A percentile compares a stretch with the other conserved stretches of the same genome.
phyloP scores from a whole-genome alignment of 2,113 vertebrate species.

The Coracopsis vasa region DNA sequence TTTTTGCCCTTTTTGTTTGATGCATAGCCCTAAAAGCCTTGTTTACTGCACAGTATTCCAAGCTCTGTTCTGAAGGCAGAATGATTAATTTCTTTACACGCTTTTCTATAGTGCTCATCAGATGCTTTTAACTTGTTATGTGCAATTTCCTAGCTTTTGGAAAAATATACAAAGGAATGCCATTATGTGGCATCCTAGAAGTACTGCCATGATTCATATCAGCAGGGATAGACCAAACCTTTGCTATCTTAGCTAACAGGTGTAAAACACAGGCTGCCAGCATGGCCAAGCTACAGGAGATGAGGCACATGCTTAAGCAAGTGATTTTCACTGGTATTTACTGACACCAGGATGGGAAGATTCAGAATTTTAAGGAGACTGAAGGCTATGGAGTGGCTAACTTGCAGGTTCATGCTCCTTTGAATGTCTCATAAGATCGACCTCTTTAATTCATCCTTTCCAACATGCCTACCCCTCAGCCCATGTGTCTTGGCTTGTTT shows the following conservation, averaged over 20 bases:
- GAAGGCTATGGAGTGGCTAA: neutral
- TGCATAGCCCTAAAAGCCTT: conserved; percentile 37
- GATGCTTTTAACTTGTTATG: conserved; percentile 31
- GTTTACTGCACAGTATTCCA: conserved; percentile 39
- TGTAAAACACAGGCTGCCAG: conserved; percentile 10
- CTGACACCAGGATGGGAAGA: neutral
- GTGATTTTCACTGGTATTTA: neutral
- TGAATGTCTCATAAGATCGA: neutral
- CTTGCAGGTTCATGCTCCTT: neutral
- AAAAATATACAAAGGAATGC: conserved; percentile 28
- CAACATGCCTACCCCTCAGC: neutral
- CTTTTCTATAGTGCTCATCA: conserved; percentile 60
- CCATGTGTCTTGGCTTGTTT: neutral
- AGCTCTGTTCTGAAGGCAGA: conserved; percentile 38
- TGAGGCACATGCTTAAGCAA: neutral
- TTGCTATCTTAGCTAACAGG: conserved; percentile 6
- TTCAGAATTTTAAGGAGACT: neutral
- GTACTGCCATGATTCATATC: neutral
- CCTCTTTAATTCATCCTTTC: neutral
- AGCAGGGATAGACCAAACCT: conserved; percentile 13
- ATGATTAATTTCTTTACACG: conserved; percentile 54
- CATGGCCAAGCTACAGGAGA: neutral
- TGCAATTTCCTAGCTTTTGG: conserved; percentile 60
- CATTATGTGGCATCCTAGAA: conserved; percentile 5
- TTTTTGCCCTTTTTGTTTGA: conserved; percentile 33